These are phyloP conservation scores for Drosophila formosana DNA, from an alignment of 2,888 invertebrate species.

Conservation along the genomic window DNA sequence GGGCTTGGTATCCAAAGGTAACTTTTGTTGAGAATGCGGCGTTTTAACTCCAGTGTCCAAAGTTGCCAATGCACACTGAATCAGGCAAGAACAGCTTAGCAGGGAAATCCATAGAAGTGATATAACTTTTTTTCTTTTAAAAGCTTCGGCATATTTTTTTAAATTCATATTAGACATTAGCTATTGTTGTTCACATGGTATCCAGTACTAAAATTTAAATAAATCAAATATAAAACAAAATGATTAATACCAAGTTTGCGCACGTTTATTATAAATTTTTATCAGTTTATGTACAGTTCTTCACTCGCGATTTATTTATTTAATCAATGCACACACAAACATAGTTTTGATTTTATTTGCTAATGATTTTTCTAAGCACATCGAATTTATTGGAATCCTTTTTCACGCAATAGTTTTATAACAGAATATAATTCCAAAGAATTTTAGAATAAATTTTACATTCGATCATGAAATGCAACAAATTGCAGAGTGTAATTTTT, in stretches of 20 bases:
- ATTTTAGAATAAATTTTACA: not conserved
- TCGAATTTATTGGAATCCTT: not conserved
- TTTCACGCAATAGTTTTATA: not conserved
- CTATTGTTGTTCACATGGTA: slow-evolving; percentile 72
- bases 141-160: slow-evolving; percentile 70
- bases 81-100: slow-evolving; percentile 52
- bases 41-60: slow-evolving; percentile 27
- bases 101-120: slow-evolving; percentile 61
- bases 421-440: too few species aligned
- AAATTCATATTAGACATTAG: slow-evolving; percentile 76
- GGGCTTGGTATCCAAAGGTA: slow-evolving; percentile 36
- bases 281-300: not conserved
- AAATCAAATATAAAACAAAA: not conserved
- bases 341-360: not conserved
- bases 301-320: not conserved
- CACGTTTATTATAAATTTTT: not conserved
- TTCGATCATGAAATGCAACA: not conserved
- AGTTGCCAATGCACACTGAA: slow-evolving; percentile 53
- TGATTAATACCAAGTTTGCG: not conserved
- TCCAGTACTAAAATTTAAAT: slow-evolving; percentile 53
- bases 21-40: slow-evolving; percentile 14
- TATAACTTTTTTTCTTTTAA: slow-evolving; percentile 56
- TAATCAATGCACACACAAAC: not conserved
- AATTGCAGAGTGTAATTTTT: too few species aligned
- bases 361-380: not conserved